Evolutionary conservation across 2,797 vertebrate genomes (phyloP).

Genomic region (Bucorvus abyssinicus): DNA sequence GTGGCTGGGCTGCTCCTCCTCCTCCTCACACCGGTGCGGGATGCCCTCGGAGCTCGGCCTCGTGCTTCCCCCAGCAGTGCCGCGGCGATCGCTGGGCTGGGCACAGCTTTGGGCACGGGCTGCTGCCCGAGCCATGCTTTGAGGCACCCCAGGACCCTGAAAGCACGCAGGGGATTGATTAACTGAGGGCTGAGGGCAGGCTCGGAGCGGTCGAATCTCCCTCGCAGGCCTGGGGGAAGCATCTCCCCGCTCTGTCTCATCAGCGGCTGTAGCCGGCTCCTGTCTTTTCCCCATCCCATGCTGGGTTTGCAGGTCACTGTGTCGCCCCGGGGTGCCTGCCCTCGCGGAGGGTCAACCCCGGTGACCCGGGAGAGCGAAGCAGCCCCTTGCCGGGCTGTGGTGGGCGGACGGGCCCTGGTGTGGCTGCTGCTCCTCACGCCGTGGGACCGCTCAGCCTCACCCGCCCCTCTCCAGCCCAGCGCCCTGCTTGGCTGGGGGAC

Average conservation of each 20-base stretch:
- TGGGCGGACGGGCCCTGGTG: neutral
- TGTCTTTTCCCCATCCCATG: rapidly evolving
- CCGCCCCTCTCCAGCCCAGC: neutral
- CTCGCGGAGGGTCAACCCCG: neutral
- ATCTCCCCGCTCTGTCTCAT: neutral
- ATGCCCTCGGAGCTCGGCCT: no score
- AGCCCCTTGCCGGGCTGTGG: neutral
- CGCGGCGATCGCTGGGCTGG: no score
- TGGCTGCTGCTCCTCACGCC: neutral
- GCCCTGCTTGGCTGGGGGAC: rapidly evolving
- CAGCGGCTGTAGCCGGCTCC: rapidly evolving
- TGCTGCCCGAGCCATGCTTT: rapidly evolving
- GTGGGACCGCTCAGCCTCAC: rapidly evolving
- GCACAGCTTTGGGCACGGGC: neutral
- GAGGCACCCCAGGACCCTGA: neutral
- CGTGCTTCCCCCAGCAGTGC: no score
- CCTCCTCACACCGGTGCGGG: no score
- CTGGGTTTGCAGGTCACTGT: neutral
- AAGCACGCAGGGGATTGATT: rapidly evolving
- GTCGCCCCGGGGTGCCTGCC: neutral
- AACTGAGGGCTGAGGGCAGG: neutral
- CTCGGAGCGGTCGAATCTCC: rapidly evolving
- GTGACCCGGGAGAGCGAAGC: rapidly evolving
- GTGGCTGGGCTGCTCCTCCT: neutral
- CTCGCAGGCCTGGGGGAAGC: neutral